Percentiles rank a stretch among this genome's conserved stretches.
Conservation (phyloP, 2,888 invertebrate species). For the Acanthosepion esculentum region DNA sequence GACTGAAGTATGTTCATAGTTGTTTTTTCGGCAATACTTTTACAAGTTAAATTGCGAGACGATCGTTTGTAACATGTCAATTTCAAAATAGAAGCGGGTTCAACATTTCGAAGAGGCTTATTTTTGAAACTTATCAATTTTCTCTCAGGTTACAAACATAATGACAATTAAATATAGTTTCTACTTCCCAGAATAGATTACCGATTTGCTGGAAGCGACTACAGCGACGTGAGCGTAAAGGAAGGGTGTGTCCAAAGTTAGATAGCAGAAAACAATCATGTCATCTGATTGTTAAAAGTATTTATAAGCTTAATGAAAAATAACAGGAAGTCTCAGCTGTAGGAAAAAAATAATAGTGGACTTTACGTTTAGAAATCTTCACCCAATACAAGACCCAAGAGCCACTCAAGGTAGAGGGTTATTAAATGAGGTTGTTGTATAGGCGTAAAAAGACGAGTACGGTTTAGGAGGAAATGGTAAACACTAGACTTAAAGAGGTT, state of each 20-base stretch:
- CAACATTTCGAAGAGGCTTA: background rate
- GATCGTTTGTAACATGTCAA: background rate
- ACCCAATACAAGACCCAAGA: too few species aligned
- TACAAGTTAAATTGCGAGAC: too few species aligned
- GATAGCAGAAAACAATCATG: background rate
- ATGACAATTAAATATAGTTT: background rate
- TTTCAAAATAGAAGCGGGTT: background rate
- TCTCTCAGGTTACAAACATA: background rate
- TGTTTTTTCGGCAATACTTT: too few species aligned
- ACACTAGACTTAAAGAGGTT: too few species aligned
- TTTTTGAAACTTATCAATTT: background rate
- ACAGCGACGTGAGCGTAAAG: background rate
- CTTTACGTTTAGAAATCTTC: too few species aligned
- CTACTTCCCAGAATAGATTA: background rate
- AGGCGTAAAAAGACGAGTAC: too few species aligned
- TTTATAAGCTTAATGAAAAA: background rate
- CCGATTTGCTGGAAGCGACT: background rate
- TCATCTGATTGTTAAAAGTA: background rate
- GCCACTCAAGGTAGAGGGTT: too few species aligned
- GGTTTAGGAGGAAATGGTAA: too few species aligned
- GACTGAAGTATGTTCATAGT: too few species aligned
- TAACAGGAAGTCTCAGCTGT: background rate
- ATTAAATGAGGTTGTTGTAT: too few species aligned
- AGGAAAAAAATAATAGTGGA: background rate
- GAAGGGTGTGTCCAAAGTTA: background rate